Conservation (phyloP, 2,797 vertebrate species). For the Tragopan temminckii region DNA sequence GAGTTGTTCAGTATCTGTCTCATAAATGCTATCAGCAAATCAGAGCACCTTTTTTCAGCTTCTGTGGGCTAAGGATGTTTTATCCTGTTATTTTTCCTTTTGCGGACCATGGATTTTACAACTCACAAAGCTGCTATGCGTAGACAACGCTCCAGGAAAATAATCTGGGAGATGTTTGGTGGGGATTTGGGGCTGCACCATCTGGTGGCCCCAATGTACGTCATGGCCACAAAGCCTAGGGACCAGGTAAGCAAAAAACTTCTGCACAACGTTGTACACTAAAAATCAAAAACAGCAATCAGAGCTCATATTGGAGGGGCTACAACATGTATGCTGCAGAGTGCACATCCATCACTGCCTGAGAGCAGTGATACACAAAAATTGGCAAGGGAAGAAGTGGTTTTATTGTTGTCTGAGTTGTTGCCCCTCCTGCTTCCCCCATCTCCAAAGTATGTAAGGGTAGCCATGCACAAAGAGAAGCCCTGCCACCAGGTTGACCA, state of each 20-base stretch:
- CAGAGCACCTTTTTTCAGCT: not conserved
- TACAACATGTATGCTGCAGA: rapidly evolving
- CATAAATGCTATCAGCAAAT: not conserved
- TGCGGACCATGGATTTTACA: not conserved
- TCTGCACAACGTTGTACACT: not conserved
- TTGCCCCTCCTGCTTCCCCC: not conserved
- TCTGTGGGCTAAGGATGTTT: not conserved
- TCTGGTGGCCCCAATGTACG: not conserved
- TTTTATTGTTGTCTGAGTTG: not conserved
- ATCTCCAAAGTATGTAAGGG: not conserved
- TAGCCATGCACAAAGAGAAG: not conserved
- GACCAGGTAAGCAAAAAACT: not conserved
- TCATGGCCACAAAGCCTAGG: not conserved
- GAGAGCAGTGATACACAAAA: not conserved
- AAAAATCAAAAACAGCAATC: not conserved
- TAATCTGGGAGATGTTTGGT: not conserved
- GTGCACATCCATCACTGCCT: not conserved
- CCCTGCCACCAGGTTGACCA: not conserved
- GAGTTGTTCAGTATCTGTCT: not conserved
- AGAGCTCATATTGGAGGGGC: no score
- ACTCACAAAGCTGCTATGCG: not conserved
- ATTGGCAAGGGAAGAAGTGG: not conserved
- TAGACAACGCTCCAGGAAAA: not conserved
- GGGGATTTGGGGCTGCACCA: not conserved
- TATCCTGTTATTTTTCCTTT: not conserved